Conservation (phyloP, 1,140 invertebrate genomes). For the Drosophila bipectinata region DNA sequence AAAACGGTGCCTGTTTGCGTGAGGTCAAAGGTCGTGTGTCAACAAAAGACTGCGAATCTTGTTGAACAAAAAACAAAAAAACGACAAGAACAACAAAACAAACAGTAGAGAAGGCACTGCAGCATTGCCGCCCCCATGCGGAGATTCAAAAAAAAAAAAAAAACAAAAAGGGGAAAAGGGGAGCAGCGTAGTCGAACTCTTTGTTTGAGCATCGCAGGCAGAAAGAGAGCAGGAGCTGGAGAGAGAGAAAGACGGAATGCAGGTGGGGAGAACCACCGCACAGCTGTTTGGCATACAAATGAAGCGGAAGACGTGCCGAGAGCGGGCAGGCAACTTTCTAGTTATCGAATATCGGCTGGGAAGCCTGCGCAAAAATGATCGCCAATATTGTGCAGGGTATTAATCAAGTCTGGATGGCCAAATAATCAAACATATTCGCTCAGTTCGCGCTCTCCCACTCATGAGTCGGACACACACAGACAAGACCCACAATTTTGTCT, state of each 20-base stretch:
- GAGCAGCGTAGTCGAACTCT: slow-evolving; percentile 24
- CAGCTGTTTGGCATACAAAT: slow-evolving; percentile 50
- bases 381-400: slow-evolving; percentile 28
- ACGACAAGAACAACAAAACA: slow-evolving; percentile 33
- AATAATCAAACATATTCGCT: slow-evolving; percentile 46
- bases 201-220: slow-evolving; percentile 33
- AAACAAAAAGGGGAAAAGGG: background rate
- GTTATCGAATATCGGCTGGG: slow-evolving; percentile 32
- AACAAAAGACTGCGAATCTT: slow-evolving; percentile 48
- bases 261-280: slow-evolving; percentile 12
- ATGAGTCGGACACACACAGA: background rate
- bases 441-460: slow-evolving; percentile 25
- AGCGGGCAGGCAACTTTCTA: slow-evolving; percentile 23
- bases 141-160: slow-evolving; percentile 2
- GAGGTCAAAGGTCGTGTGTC: slow-evolving; percentile 68
- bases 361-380: slow-evolving; percentile 22
- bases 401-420: slow-evolving; percentile 12
- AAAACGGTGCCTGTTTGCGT: background rate
- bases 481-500: background rate
- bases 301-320: slow-evolving; percentile 1
- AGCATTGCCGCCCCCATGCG: slow-evolving; percentile 47
- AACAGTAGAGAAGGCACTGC: slow-evolving; percentile 43
- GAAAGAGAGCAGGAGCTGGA: slow-evolving; percentile 4
- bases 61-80: slow-evolving; percentile 38
- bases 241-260: background rate